phyloP scores from a whole-genome alignment of 2,888 invertebrate genomes.

The Pristionchus maxplancki region DNA sequence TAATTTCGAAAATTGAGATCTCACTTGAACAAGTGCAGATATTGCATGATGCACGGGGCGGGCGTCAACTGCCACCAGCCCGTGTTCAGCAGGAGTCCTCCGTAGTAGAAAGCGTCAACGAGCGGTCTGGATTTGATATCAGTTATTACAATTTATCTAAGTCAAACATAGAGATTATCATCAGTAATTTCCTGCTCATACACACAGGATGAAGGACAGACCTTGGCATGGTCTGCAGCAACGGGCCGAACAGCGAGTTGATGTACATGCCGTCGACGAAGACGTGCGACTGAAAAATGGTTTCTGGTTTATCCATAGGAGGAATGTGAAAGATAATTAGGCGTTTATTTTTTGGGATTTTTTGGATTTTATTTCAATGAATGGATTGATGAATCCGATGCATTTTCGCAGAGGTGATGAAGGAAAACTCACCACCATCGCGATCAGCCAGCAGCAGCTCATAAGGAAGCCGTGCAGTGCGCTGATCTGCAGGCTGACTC shows the following conservation, averaged over 20 bases:
- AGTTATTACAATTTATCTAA: too few species aligned
- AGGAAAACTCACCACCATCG: not conserved
- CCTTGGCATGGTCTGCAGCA: not conserved
- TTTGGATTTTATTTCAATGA: too few species aligned
- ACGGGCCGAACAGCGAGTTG: not conserved
- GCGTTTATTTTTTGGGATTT: too few species aligned
- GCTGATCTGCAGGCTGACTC: not conserved
- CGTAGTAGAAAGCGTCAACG: not conserved
- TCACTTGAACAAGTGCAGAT: constrained; percentile 10
- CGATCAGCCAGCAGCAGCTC: not conserved
- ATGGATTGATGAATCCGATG: too few species aligned
- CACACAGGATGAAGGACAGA: too few species aligned
- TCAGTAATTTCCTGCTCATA: too few species aligned
- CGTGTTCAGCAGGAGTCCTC: not conserved
- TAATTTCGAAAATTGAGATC: not conserved
- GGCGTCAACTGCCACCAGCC: constrained; percentile 33
- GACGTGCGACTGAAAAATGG: not conserved
- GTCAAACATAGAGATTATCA: too few species aligned
- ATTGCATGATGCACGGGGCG: constrained; percentile 11
- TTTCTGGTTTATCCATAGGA: too few species aligned
- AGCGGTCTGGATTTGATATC: too few species aligned
- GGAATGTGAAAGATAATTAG: too few species aligned
- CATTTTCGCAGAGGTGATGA: too few species aligned
- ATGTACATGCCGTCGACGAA: constrained; percentile 16
- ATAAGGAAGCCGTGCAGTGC: constrained; percentile 9